phyloP scores from a whole-genome alignment of 2,113 vertebrate species.

The Heterotilapia buettikoferi region DNA sequence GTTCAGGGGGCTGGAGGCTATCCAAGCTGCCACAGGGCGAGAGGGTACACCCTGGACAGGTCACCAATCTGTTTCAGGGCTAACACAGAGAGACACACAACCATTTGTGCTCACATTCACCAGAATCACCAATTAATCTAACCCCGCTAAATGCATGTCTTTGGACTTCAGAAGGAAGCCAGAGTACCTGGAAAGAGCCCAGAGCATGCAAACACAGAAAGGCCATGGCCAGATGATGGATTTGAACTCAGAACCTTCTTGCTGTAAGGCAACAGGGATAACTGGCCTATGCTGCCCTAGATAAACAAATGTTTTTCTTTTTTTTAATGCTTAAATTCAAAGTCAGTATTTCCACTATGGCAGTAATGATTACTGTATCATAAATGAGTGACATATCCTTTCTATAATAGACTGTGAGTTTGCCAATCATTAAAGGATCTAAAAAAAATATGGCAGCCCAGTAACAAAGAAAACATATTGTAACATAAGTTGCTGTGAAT shows the following conservation, averaged over 20 bases:
- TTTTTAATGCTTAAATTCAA: not conserved
- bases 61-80: not conserved
- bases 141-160: not conserved
- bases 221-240: not conserved
- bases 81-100: not conserved
- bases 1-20: not conserved
- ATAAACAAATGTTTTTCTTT: not conserved
- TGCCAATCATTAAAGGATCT: not conserved
- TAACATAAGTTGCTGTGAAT: not conserved
- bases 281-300: not conserved
- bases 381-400: not conserved
- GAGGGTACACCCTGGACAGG: not conserved
- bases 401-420: not conserved
- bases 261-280: not conserved
- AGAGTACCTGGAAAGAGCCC: not conserved
- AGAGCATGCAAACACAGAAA: not conserved
- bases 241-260: not conserved
- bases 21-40: not conserved
- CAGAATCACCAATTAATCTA: not conserved
- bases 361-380: not conserved
- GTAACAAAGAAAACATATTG: not conserved
- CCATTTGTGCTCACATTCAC: not conserved
- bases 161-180: not conserved
- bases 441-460: not conserved
- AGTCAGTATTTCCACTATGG: not conserved